Evolutionary conservation across 1,140 invertebrate genomes (phyloP).

Genomic region (Holotrichia oblita): DNA sequence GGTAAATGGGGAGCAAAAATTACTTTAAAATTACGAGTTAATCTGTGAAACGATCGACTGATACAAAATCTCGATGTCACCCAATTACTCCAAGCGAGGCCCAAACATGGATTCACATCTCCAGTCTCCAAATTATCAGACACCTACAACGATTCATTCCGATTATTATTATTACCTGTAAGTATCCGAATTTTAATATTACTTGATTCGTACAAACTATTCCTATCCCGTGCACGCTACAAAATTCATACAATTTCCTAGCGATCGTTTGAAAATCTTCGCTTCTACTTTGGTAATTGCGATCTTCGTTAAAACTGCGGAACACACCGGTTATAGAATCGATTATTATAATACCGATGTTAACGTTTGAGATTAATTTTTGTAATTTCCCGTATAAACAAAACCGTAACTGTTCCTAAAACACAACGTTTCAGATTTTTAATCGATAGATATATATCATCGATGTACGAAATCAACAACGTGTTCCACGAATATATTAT

Average conservation of each 20-base stretch:
- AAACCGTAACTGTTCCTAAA: slow-evolving; percentile 67
- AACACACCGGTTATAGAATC: slow-evolving; percentile 82
- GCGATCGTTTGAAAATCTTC: slow-evolving; percentile 66
- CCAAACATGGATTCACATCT: slow-evolving; percentile 66
- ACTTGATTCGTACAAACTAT: slow-evolving; percentile 82
- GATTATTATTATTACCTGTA: too few relatives aligned
- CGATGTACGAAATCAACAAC: slow-evolving; percentile 66
- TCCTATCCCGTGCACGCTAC: slow-evolving; percentile 65
- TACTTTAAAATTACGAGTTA: slow-evolving; percentile 56
- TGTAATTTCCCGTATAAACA: slow-evolving; percentile 68
- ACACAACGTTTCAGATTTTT: slow-evolving; percentile 31
- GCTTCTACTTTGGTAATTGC: slow-evolving; percentile 65
- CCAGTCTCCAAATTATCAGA: slow-evolving; percentile 52
- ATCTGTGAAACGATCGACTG: slow-evolving; percentile 58
- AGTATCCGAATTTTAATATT: too few relatives aligned
- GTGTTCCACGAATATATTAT: slow-evolving; percentile 57
- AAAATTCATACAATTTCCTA: slow-evolving; percentile 66
- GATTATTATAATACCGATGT: slow-evolving; percentile 74
- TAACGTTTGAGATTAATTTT: slow-evolving; percentile 61
- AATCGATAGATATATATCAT: too few relatives aligned
- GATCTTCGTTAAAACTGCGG: slow-evolving; percentile 68
- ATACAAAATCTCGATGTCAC: slow-evolving; percentile 72
- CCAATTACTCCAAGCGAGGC: slow-evolving; percentile 75
- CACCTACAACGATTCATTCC: slow-evolving; percentile 55
- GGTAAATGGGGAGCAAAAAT: slow-evolving; percentile 62